Evolutionary conservation across 1,140 invertebrate genomes (phyloP), one percentile per base, ranked within the genome.

Genomic region (Cydia amplana): DNA sequence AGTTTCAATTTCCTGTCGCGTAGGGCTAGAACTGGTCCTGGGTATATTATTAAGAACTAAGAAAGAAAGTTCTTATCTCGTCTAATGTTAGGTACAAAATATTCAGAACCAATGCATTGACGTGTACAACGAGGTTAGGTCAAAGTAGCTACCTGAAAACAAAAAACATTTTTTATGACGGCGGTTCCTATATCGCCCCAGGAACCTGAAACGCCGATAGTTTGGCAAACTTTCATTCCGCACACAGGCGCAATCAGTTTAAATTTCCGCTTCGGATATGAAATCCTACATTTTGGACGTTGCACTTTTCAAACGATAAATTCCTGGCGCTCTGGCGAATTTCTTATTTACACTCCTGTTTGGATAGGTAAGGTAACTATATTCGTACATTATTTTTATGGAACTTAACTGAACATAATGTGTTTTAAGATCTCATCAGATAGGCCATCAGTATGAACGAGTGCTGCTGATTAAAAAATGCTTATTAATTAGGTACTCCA

Each of bases 181-280:
- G 7, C 1, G 55, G 20, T 23, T 60, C 10, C 6, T 60, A 23
- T 60, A 60, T 60, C n/a, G 20, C 55, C 55, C 7, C 18, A 20
- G 65, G 32, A 36, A 32, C 65, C 65, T 32, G 16, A 36, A 36
- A 36, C n/a, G n/a, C 28, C 65, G 64, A 36, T 65, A 36, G 65
- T 40, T 70, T 70, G 65, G 32, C 65, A 70, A 70, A 70, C 65
- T 70, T 70, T 70, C 65, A 60, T 60, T 40, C 65, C n/a, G 65
- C 65, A 70, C 65, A 70, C 65, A 18, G 18, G 65, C 65, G 32
- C 65, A 70, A 70, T 78, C 65, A 63, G 51, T 36, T 67, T 75
- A 63, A 77, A 79, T 79, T 77, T 79, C 75, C 75, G 74, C 36
- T 63, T 23, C 78, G 75, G 75, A 75, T 79, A 79, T 79, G 74